A percentile compares a stretch with the other conserved stretches of the same genome.
Evolutionary conservation across 2,797 vertebrate genomes (phyloP).

Genomic region (Propithecus deckenii): DNA sequence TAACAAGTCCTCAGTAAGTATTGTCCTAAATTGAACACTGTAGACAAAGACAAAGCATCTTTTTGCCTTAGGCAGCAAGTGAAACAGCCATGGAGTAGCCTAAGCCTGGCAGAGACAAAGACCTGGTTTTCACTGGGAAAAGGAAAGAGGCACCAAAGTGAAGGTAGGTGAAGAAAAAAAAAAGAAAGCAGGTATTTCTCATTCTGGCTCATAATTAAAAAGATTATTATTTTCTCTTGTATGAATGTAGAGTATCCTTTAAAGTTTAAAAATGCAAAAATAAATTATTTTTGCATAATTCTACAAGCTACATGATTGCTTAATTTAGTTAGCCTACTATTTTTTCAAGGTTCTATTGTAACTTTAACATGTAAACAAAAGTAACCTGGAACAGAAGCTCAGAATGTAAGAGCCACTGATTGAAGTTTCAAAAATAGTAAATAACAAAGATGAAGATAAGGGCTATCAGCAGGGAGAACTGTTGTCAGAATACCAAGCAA

Average conservation of each 20-base stretch:
- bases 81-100: background rate
- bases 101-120: background rate
- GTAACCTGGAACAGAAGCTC: background rate
- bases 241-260: background rate
- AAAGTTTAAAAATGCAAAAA: background rate
- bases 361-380: background rate
- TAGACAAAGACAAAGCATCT: background rate
- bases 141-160: background rate
- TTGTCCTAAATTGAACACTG: background rate
- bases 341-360: background rate
- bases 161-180: background rate
- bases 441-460: background rate
- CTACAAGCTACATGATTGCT: background rate
- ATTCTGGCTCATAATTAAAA: background rate
- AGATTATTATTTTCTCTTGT: background rate
- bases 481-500: background rate
- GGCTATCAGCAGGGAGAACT: background rate
- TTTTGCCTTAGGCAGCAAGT: background rate
- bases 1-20: background rate
- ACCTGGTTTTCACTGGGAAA: background rate
- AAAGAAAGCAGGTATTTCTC: background rate
- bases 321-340: background rate
- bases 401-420: background rate
- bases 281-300: background rate
- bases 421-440: background rate